A percentile compares a stretch with the other conserved stretches of the same genome.
Evolutionary conservation across 2,888 invertebrate genomes (phyloP).

Genomic region (Cheilosia urbana): DNA sequence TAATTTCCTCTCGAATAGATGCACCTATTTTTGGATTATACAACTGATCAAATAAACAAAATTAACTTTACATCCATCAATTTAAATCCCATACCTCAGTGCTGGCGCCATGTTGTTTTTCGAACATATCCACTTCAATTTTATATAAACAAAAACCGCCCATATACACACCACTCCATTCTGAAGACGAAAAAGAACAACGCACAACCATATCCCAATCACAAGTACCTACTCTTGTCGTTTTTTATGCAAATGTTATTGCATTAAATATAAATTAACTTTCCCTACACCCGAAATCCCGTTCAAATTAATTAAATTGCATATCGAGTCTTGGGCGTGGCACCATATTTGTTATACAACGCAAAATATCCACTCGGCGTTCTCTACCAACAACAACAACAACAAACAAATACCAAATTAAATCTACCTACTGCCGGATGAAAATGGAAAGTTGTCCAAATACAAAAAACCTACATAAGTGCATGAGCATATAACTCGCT

Average conservation of each 20-base stretch:
- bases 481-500: slow-evolving; percentile 40
- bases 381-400: background rate
- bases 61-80: no score
- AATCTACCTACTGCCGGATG: slow-evolving; percentile 73
- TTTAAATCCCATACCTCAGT: no score
- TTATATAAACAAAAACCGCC: background rate
- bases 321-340: slow-evolving; percentile 64
- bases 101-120: no score
- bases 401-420: slow-evolving; percentile 55
- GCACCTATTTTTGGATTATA: no score
- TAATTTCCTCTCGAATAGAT: no score
- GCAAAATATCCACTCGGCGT: background rate
- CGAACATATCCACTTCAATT: background rate
- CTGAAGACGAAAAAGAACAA: background rate
- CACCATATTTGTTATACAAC: slow-evolving; percentile 46
- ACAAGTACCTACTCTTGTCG: background rate
- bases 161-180: background rate
- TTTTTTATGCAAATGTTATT: background rate
- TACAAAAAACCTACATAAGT: slow-evolving; percentile 75
- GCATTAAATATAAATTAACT: slow-evolving; percentile 48
- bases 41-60: no score
- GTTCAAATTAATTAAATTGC: slow-evolving; percentile 62
- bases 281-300: slow-evolving; percentile 34
- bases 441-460: slow-evolving; percentile 75
- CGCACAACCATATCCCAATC: background rate